phyloP scores from a whole-genome alignment of 2,797 vertebrate species.

The Pangasius krempfi region DNA sequence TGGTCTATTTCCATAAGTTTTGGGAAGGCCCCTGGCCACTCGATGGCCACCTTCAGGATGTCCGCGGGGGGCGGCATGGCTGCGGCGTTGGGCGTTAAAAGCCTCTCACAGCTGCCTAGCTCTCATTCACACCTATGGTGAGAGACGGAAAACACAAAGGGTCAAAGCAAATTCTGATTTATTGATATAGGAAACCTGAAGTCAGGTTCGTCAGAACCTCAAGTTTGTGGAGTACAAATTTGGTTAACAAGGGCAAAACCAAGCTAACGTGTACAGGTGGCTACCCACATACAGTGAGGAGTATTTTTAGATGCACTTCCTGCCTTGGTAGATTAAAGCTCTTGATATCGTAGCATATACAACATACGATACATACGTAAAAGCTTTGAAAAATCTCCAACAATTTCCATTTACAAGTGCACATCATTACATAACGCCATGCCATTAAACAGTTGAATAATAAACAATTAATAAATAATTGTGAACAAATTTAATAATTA shows the following conservation, averaged over 20 bases:
- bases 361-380: neutral
- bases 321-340: neutral
- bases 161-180: neutral
- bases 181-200: neutral
- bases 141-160: neutral
- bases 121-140: conserved; percentile 83
- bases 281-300: neutral
- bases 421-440: neutral
- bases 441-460: neutral
- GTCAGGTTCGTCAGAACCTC: neutral
- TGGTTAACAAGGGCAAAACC: neutral
- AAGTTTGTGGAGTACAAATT: neutral
- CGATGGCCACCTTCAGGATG: conserved; percentile 97
- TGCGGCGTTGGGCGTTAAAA: conserved; percentile 53
- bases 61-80: conserved; percentile 94
- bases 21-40: conserved; percentile 95
- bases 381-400: neutral
- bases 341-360: neutral
- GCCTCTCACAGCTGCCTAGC: conserved; percentile 70
- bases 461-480: too few species aligned
- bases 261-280: neutral
- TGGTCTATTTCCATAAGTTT: conserved; percentile 99
- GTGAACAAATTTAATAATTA: too few species aligned
- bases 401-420: neutral
- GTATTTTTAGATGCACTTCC: neutral